These are phyloP conservation scores for Drosophila tripunctata DNA, from an alignment of 2,888 invertebrate species.

Conservation along the genomic window DNA sequence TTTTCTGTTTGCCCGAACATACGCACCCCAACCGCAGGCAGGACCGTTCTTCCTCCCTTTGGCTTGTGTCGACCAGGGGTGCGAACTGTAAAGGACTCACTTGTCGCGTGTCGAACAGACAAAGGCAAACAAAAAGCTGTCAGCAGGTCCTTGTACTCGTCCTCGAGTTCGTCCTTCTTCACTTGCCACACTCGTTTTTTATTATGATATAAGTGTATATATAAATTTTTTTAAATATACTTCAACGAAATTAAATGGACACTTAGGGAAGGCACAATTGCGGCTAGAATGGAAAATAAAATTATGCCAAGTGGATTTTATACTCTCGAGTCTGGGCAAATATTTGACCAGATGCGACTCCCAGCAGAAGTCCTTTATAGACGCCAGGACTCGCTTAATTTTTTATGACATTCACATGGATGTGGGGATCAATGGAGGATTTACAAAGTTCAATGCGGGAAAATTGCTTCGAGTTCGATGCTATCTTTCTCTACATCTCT, in stretches of 20 bases:
- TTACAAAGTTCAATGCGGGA: conserved; percentile 51
- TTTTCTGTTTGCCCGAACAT: neutral
- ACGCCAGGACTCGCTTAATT: conserved; percentile 67
- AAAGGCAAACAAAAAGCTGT: conserved; percentile 72
- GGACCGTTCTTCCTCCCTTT: conserved; percentile 7
- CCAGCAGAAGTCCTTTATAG: conserved; percentile 22
- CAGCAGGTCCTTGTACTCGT: conserved; percentile 63
- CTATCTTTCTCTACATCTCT: no score
- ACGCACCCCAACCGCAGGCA: conserved; percentile 52
- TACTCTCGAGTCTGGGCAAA: conserved; percentile 53
- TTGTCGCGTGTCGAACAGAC: conserved; percentile 61
- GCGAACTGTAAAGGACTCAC: conserved; percentile 45
- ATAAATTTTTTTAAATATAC: conserved; percentile 60
- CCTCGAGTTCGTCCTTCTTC: conserved; percentile 13
- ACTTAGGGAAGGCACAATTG: conserved; percentile 54
- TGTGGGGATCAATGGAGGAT: conserved; percentile 75
- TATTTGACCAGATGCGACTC: conserved; percentile 80
- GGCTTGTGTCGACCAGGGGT: conserved; percentile 18
- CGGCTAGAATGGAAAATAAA: conserved; percentile 46
- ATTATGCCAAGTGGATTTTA: conserved; percentile 66
- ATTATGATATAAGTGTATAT: conserved; percentile 30
- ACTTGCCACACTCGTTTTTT: conserved; percentile 39
- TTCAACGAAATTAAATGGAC: conserved; percentile 75
- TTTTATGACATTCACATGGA: conserved; percentile 62
- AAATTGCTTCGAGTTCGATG: conserved; percentile 53